These are phyloP conservation scores for Drosophila anomalata DNA, from an alignment of 2,888 invertebrate species.

Conservation along the genomic window DNA sequence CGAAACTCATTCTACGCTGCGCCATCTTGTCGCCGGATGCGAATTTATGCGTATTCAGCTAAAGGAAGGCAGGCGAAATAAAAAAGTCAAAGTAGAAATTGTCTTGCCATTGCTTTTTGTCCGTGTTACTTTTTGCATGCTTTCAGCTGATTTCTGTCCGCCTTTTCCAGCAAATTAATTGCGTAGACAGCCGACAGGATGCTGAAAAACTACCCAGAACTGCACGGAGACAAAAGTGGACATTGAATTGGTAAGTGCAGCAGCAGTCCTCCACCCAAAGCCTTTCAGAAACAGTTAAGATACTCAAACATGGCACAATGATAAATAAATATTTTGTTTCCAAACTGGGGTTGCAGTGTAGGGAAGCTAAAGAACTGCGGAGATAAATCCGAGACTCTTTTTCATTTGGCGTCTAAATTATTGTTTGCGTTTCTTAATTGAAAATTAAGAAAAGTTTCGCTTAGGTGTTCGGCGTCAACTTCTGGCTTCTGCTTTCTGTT, in stretches of 20 bases:
- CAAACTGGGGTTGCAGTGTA: not conserved
- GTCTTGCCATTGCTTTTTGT: constrained; percentile 44
- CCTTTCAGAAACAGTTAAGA: not conserved
- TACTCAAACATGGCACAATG: not conserved
- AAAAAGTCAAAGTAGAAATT: constrained; percentile 14
- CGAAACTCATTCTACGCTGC: constrained; percentile 38
- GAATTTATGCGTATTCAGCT: constrained; percentile 79
- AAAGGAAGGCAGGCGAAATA: constrained; percentile 26
- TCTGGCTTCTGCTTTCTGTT: constrained; percentile 20
- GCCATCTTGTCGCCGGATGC: constrained; percentile 76
- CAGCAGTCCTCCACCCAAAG: too few species aligned
- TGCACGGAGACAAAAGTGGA: not conserved
- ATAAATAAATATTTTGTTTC: constrained; percentile 11
- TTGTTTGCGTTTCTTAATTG: constrained; percentile 76
- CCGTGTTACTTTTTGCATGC: constrained; percentile 50
- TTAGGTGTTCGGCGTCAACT: constrained; percentile 16
- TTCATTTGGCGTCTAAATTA: constrained; percentile 52
- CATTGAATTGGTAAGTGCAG: not conserved
- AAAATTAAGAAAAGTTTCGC: constrained; percentile 66
- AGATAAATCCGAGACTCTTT: constrained; percentile 24
- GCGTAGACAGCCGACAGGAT: constrained; percentile 64
- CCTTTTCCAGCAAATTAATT: constrained; percentile 74
- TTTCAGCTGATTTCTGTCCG: constrained; percentile 69
- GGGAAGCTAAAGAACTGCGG: constrained; percentile 2
- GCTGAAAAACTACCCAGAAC: constrained; percentile 25